Conservation (phyloP, 2,888 invertebrate species). For the Ichneumoninae sp. region DNA sequence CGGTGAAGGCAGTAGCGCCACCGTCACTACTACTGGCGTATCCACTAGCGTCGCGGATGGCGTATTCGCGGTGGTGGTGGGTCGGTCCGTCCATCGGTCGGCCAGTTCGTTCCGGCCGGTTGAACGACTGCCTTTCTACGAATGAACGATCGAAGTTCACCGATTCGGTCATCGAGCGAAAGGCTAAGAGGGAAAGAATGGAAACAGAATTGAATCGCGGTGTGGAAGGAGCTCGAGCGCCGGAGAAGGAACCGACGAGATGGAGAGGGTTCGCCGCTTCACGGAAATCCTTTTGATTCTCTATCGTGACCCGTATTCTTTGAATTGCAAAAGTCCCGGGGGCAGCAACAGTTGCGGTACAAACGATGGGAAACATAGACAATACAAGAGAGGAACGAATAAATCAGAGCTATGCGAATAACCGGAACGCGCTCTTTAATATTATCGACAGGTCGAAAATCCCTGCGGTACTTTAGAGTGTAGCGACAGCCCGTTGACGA, state of each 20-base stretch:
- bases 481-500: conserved; percentile 21
- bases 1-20: conserved; percentile 29
- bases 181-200: conserved; percentile 49
- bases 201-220: conserved; percentile 22
- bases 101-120: conserved; percentile 58
- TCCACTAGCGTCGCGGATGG: conserved; percentile 28
- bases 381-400: conserved; percentile 30
- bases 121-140: conserved; percentile 49
- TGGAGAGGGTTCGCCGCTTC: conserved; percentile 45
- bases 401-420: conserved; percentile 36
- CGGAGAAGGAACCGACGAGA: neutral
- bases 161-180: conserved; percentile 62
- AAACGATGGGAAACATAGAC: conserved; percentile 39
- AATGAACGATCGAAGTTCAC: conserved; percentile 46
- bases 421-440: conserved; percentile 55
- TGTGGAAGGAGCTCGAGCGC: conserved; percentile 27
- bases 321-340: conserved; percentile 41
- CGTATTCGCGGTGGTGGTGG: conserved; percentile 47
- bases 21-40: conserved; percentile 55
- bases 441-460: conserved; percentile 52
- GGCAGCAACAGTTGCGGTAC: conserved; percentile 19
- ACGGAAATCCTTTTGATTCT: conserved; percentile 61
- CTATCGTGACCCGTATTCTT: conserved; percentile 55
- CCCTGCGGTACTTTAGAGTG: conserved; percentile 23
- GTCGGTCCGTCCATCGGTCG: conserved; percentile 50